phyloP scores from a whole-genome alignment of 2,888 invertebrate species.

The Drosophila paranaensis region DNA sequence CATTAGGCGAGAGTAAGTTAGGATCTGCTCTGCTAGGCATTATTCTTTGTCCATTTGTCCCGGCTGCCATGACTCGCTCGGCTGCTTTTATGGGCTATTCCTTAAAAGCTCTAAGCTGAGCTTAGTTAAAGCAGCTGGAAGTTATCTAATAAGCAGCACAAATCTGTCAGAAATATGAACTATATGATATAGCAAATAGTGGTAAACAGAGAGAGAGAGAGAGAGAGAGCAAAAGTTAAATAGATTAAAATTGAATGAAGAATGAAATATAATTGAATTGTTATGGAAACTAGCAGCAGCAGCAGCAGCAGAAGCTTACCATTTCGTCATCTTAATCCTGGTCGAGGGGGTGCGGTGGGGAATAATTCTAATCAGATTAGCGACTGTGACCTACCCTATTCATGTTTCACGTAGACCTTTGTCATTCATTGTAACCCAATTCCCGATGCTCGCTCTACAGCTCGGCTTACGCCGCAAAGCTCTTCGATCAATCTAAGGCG shows the following conservation, averaged over 20 bases:
- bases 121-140: slow-evolving; percentile 35
- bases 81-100: slow-evolving; percentile 30
- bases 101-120: slow-evolving; percentile 38
- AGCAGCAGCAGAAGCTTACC: not conserved
- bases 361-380: slow-evolving; percentile 52
- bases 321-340: slow-evolving; percentile 1
- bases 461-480: slow-evolving; percentile 70
- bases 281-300: slow-evolving; percentile 14
- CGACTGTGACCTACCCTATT: slow-evolving; percentile 72
- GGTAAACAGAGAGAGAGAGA: not conserved
- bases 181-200: not conserved
- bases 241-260: not conserved
- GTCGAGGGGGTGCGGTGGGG: not conserved
- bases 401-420: slow-evolving; percentile 71
- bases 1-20: slow-evolving; percentile 55
- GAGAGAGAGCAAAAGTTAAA: not conserved
- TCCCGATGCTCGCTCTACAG: slow-evolving; percentile 26
- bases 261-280: slow-evolving; percentile 21
- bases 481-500: slow-evolving; percentile 73
- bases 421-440: slow-evolving; percentile 62
- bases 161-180: not conserved
- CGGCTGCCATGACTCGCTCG: slow-evolving; percentile 16
- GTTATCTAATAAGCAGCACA: slow-evolving; percentile 34
- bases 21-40: slow-evolving; percentile 29
- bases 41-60: slow-evolving; percentile 41